Conservation (phyloP, 2,888 invertebrate genomes). For the Ornithoptera alexandrae region DNA sequence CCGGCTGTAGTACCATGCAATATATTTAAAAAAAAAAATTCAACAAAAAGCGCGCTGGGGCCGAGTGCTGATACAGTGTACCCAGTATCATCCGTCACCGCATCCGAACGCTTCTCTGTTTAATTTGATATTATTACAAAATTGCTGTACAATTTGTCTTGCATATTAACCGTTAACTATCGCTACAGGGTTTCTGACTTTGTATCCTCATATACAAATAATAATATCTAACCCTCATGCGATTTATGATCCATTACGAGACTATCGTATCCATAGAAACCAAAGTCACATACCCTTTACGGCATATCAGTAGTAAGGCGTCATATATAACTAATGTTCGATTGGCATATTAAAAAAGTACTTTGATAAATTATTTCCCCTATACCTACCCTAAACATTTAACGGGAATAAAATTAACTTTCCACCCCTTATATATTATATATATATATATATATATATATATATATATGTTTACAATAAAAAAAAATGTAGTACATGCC, state of each 20-base stretch:
- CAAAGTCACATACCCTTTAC: conserved; percentile 3
- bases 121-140: conserved; percentile 3
- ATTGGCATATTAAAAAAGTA: neutral
- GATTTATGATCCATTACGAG: neutral
- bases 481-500: neutral
- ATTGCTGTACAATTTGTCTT: conserved; percentile 23
- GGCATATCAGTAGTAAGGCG: neutral
- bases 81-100: neutral
- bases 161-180: conserved; percentile 9
- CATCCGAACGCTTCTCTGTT: conserved; percentile 18
- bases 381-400: neutral
- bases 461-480: neutral
- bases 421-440: too few relatives aligned
- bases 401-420: neutral
- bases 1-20: too few relatives aligned
- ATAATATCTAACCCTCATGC: too few relatives aligned
- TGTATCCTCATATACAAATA: neutral
- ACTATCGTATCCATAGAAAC: neutral
- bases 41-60: too few relatives aligned
- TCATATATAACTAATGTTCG: neutral
- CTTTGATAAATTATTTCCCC: neutral
- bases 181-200: conserved; percentile 5
- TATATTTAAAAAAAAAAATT: too few relatives aligned
- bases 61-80: too few relatives aligned
- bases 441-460: neutral